These are phyloP conservation scores for Brevimyrus niger DNA, from an alignment of 2,113 vertebrate species.

Conservation along the genomic window DNA sequence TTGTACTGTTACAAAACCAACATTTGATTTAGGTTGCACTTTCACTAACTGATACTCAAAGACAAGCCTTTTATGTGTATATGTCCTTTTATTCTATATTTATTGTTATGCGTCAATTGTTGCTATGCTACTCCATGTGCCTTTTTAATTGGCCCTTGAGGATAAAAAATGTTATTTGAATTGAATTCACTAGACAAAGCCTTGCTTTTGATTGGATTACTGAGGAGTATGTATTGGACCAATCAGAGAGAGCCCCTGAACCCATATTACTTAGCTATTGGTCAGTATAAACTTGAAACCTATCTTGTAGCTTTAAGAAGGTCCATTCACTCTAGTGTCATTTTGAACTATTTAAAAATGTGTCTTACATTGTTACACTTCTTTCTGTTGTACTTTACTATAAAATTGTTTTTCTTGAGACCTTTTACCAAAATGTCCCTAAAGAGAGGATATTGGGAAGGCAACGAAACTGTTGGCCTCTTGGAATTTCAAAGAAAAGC, in stretches of 20 bases:
- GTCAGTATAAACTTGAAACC: not conserved
- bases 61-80: not conserved
- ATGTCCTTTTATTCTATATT: no score
- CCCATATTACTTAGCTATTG: not conserved
- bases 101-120: no score
- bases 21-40: not conserved
- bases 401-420: not conserved
- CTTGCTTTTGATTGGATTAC: not conserved
- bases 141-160: no score
- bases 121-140: no score
- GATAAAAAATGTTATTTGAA: no score
- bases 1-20: not conserved
- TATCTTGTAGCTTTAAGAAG: not conserved
- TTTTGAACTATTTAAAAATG: not conserved
- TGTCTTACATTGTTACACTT: not conserved
- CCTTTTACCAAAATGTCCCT: not conserved
- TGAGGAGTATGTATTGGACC: not conserved
- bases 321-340: not conserved
- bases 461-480: not conserved
- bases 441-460: not conserved
- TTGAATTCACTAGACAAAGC: not conserved
- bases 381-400: not conserved
- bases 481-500: constrained; percentile 22
- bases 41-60: not conserved
- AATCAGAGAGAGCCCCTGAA: not conserved